Evolutionary conservation across 2,888 invertebrate genomes (phyloP), one percentile per base, ranked within the genome.

Genomic region (Drosophila stalkeri): DNA sequence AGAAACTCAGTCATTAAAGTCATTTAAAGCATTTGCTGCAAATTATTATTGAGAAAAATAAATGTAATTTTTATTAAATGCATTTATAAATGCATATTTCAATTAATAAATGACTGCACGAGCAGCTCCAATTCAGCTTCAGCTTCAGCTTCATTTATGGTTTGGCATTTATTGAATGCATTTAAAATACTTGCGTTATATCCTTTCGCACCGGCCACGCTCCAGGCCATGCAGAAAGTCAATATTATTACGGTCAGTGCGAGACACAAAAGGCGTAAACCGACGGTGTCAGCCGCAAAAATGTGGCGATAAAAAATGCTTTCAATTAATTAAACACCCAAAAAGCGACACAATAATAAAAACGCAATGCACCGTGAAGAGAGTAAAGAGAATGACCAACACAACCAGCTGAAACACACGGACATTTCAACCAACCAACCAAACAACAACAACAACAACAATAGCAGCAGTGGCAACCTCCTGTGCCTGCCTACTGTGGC

Each of bases 261-360:
- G 64, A 56, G 64, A 59, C 65, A 76, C 73, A 80, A 66, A 80
- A 73, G 82, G 57, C 52, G 46, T 51, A 31, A 61, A 39, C 41
- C 16, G 57, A 23, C 49, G 49, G 63, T 57, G 52, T 44, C 66
- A 66, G 76, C 79, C 84, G 64, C 83, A 81, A 82, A 86, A 76
- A 66, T 65, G 69, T 64, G 77, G 71, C 75, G 68, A 64, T 62
- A 81, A 77, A 72, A 89, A 86, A 88, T 83, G 89, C 72, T 83
- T 88, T 88, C 89, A 86, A 86, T 90, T 86, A 86, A 86, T 86
- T 88, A 90, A 90, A 83, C 83, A 83, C 84, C 86, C 73, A 64
- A 88, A 82, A 75, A 66, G 33, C 68, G 56, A 80, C 68, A 72
- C 68, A 64, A 73, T 66, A 69, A 86, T 66, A 74, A 79, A 73